Base-by-base conservation (phyloP, 1,140 invertebrate species). In the Lucilia cuprina region DNA sequence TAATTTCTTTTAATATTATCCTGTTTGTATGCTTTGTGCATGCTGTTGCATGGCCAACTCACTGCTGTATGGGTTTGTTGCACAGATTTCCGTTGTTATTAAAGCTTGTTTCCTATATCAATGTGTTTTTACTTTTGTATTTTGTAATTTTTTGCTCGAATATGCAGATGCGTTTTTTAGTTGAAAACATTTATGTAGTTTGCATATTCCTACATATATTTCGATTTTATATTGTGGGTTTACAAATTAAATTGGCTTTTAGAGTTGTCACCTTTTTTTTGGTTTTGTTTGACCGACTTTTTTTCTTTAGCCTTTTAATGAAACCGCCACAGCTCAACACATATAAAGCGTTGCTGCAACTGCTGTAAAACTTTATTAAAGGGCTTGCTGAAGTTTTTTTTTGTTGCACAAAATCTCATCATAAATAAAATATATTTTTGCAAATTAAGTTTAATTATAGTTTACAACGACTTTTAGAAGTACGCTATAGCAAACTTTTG, bases 181-280 rank as follows among this genome's bases (percentile, higher is more conserved):
- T 41, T 41, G 41, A 41, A 10, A 8, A 41, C 50, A 55, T 13
- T 12, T 55, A 55, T 55, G 50, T 17, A 70, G 4, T 5, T 60
- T 70, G 19, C 60, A 21, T 19, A 19, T 14, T 60, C 50, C 2
- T 70, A 70, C 5, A 70, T 70, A 70, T 70, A 70, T 60, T 74
- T 65, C 14, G 47, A 17, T 75, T 83, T 75, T 75, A 74, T 83
- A 49, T 83, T 82, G 60, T 82, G 82, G 60, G 82, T 70, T 65
- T 86, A 87, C 86, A 89, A 88, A 89, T 89, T 89, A 88, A 89
- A 89, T 89, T 89, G 88, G 88, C 88, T 89, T 89, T 89, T 89
- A 80, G 41, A 89, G 89, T 89, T 89, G 88, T 89, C 88, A 89
- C 88, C 74, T 84, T 74, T 47, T 34, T 60, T 70, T 49, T 74